Conservation (phyloP, 2,888 invertebrate species). For the Pollenia griseotomentosa region DNA sequence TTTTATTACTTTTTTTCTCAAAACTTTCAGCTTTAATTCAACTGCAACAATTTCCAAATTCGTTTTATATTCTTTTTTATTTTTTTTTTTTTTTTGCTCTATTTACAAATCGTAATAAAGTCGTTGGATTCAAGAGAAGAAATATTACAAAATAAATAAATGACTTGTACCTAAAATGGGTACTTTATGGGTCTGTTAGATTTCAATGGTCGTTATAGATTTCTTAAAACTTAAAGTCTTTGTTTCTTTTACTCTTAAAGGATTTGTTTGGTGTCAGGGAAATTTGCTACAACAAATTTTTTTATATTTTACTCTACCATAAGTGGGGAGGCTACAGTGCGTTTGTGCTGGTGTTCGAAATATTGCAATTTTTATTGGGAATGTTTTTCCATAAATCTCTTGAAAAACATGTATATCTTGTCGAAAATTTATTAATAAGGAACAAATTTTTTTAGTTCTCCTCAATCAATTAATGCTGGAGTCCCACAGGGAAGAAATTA, state of each 20-base stretch:
- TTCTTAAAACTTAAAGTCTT: slow-evolving; percentile 18
- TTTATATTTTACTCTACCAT: not conserved
- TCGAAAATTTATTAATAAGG: no score
- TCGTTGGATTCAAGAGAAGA: slow-evolving; percentile 15
- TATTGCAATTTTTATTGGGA: no score
- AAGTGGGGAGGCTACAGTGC: no score
- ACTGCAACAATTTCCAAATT: slow-evolving; percentile 48
- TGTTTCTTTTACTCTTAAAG: not conserved
- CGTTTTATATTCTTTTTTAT: not conserved
- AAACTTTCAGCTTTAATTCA: not conserved
- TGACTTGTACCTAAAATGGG: not conserved
- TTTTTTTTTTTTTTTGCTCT: slow-evolving; percentile 24
- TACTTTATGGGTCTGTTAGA: slow-evolving; percentile 1
- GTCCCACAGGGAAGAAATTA: no score
- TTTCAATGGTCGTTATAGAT: not conserved
- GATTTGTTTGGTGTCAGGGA: not conserved
- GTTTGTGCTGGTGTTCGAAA: no score
- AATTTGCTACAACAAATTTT: not conserved
- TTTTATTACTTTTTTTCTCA: not conserved
- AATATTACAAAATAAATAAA: slow-evolving; percentile 8
- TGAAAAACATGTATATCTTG: no score
- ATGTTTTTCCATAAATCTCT: no score
- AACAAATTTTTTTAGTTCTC: no score
- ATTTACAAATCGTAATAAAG: slow-evolving; percentile 62
- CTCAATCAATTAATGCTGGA: no score